Percentiles rank a stretch among this genome's conserved stretches.
These are phyloP conservation scores for Eumaeus atala DNA, from an alignment of 1,140 invertebrate genomes.

Conservation along the genomic window DNA sequence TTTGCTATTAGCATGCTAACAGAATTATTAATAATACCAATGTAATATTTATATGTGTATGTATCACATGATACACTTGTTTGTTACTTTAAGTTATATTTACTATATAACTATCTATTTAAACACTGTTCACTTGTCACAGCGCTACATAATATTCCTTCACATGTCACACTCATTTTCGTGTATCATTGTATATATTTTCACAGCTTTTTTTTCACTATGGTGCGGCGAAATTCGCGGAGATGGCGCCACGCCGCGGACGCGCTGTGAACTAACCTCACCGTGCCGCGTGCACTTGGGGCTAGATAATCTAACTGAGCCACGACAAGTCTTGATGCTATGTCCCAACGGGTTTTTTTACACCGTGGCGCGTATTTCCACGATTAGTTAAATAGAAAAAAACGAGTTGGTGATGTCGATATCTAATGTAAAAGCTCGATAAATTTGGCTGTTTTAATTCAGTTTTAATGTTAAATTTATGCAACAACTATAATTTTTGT, in stretches of 20 bases:
- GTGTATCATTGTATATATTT: no score
- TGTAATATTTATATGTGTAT: no score
- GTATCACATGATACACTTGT: no score
- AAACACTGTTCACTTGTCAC: no score
- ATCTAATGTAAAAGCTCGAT: slow-evolving; percentile 7
- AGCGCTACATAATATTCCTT: no score
- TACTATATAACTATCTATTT: no score
- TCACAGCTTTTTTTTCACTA: no score
- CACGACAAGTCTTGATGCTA: slow-evolving; percentile 46
- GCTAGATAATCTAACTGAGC: slow-evolving; percentile 35
- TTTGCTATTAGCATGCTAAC: no score
- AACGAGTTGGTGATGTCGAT: slow-evolving; percentile 13
- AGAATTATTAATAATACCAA: no score
- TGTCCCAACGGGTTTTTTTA: slow-evolving; percentile 19
- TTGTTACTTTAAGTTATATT: no score
- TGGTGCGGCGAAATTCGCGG: slow-evolving; percentile 24
- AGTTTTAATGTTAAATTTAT: neutral
- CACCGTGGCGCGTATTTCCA: neutral
- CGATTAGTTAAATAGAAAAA: neutral
- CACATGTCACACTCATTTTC: no score
- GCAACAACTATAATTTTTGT: neutral
- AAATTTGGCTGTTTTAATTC: neutral
- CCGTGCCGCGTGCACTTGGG: slow-evolving; percentile 46
- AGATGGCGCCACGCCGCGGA: slow-evolving; percentile 53
- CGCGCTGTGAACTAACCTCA: slow-evolving; percentile 65